Conservation (phyloP, 2,113 vertebrate genomes). For the Tor tambroides region DNA sequence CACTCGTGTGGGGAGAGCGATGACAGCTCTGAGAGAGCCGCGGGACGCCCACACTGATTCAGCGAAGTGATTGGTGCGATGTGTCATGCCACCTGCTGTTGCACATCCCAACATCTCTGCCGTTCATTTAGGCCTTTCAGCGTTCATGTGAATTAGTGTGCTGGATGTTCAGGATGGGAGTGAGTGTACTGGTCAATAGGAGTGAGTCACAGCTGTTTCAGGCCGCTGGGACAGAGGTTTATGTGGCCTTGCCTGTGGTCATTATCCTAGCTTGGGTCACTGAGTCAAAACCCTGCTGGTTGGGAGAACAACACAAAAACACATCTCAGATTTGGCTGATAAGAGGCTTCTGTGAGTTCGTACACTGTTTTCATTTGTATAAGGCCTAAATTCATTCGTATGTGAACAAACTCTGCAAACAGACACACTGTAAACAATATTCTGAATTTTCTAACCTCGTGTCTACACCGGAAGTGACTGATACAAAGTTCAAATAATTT, state of each 20-base stretch:
- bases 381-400: neutral
- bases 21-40: conserved; percentile 41
- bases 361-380: neutral
- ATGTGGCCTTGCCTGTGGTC: conserved; percentile 38
- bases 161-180: conserved; percentile 11
- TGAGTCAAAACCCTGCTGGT: conserved; percentile 23
- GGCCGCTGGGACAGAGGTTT: conserved; percentile 14
- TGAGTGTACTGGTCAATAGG: conserved; percentile 21
- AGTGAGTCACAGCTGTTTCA: conserved; percentile 10
- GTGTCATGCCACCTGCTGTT: conserved; percentile 30
- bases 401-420: neutral
- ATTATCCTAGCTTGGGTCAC: conserved; percentile 17
- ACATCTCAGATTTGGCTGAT: neutral
- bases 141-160: conserved; percentile 8
- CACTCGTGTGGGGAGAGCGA: conserved; percentile 22
- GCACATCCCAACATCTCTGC: neutral
- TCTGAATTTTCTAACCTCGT: no score
- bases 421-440: no score
- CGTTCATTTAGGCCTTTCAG: conserved; percentile 18
- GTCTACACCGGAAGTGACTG: no score
- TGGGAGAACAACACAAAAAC: conserved; percentile 4
- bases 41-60: conserved; percentile 37
- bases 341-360: neutral
- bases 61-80: conserved; percentile 33
- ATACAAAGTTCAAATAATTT: no score